Base-by-base conservation (phyloP, 2,888 invertebrate genomes). In the Rhodophaea formosa region DNA sequence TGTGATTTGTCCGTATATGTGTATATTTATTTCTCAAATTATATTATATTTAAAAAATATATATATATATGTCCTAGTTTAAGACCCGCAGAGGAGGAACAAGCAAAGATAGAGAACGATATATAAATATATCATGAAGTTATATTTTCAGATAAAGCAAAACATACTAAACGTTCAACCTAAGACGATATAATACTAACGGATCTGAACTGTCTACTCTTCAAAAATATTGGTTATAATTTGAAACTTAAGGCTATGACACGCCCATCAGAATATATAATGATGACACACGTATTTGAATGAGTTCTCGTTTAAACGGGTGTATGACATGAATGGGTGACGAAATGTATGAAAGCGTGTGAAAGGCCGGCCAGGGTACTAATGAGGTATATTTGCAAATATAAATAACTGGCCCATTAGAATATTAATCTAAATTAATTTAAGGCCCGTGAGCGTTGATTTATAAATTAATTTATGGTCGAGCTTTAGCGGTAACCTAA, bases 271-370 rank as follows among this genome's bases (percentile, higher is more conserved):
- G 47, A 47, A 47, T 47, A 29, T n/a, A 29, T 47, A 30, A 29
- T 30, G 47, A 39, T 39, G 39, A 29, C 29, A 47, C 10, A n/a
- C 14, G 12, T 23, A 7, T 29, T 12, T 47, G 30, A 47, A 47
- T 7, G 47, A 47, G 29, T 30, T 47, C n/a, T 12, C 12, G 47
- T 29, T 47, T 47, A 47, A 47, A 35, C 3, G 39, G 10, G 39
- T 39, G 30, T 47, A 12, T 47, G 47, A 47, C 23, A n/a, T 39
- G 39, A 44, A 44, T 44, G 44, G 44, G 44, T 39, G 39, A 39
- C 5, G n/a, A 39, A n/a, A 39, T 39, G 39, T 39, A 39, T 39
- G 39, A 39, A 39, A 39, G 39, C 39, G 39, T 39, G 39, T 39
- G 39, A 39, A 39, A 39, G 39, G 39, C 39, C 2, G 39, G 12